Base-by-base conservation (phyloP, 1,140 invertebrate species). In the Drosophila sulfurigaster region DNA sequence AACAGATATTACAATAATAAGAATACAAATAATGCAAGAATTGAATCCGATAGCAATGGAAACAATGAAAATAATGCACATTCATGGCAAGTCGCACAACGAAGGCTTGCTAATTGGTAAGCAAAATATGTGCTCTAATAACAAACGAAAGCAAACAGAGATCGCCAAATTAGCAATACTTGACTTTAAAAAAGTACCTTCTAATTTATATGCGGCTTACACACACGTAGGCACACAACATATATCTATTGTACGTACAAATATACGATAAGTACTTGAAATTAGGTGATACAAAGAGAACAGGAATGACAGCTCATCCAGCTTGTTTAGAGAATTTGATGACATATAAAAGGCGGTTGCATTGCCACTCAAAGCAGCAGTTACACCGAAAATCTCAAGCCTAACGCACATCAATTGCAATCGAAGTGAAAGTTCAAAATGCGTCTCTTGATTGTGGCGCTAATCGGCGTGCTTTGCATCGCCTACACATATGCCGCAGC, bases 401-500 rank as follows among this genome's bases (percentile, higher is more conserved):
- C 32, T 25, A 8, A 64, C 41, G 7, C 54, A 48, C n/a, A 45
- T 46, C 6, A 0, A 62, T 7, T 52, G 5, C 1, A 20, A 46
- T 8, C 8, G 13, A 38, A 32, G n/a, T 49, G n/a, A 5, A 30
- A 45, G 11, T 41, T 16, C 32, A 74, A 58, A 45, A 78, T 78
- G 75, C 75, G 71, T 52, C 41, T 75, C 11, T 45, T 52, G 54
- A 54, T 75, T 13, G 38, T 75, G 30, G 52, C 75, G 11, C 35
- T 78, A 4, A 64, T 70, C 13, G 75, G 64, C 52, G 46, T 65
- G 46, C 46, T 75, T 16, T 78, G 70, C 59, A 52, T 78, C 11
- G 71, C 64, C 52, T 60, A 32, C 41, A 15, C 49, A 5, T 52
- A 60, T 32, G 75, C 52, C 52, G 7, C 2, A 35, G 46, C 13